Base-by-base conservation (phyloP, 2,888 invertebrate species). In the Clivina fossor region DNA sequence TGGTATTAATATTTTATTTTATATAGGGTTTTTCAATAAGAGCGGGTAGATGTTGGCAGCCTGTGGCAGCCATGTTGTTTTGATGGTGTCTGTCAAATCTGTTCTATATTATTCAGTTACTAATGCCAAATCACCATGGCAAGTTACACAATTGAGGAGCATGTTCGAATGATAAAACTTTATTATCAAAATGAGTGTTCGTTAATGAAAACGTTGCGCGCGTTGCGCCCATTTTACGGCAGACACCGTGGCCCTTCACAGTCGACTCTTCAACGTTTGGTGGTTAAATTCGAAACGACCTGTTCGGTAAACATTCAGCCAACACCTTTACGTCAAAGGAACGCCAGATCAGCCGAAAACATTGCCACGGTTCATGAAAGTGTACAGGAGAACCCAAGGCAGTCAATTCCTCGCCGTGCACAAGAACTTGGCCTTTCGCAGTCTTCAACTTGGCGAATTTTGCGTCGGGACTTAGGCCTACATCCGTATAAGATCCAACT, bases 371-470 rank as follows among this genome's bases (percentile, higher is more conserved):
- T 11, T 22, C 9, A 32, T 56, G 56, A 55, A 26, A 60, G 48
- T 58, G 56, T 56, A n/a, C n/a, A n/a, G n/a, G n/a, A n/a, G n/a
- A n/a, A n/a, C n/a, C n/a, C n/a, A n/a, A n/a, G n/a, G 22, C 48
- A 41, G 22, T 41, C 22, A 41, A 41, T 41, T 41, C 15, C 55
- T 55, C 60, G 58, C 35, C 49, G 55, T 47, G 51, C 56, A 51
- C 58, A 60, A 51, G 44, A 56, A 58, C 56, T 58, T 51, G 58
- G 62, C 58, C 62, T 65, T 63, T 63, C 61, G 60, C 60, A 62
- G 58, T 62, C 65, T 58, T 63, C 65, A 64, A 63, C 58, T 64
- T 64, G 59, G 61, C 63, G 57, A 58, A 58, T 58, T 58, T 59
- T 59, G 51, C 55, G 44, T 56, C 51, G 47, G 44, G 61, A 63